phyloP scores from a whole-genome alignment of 2,113 vertebrate genomes.

The Pelusios castaneus region DNA sequence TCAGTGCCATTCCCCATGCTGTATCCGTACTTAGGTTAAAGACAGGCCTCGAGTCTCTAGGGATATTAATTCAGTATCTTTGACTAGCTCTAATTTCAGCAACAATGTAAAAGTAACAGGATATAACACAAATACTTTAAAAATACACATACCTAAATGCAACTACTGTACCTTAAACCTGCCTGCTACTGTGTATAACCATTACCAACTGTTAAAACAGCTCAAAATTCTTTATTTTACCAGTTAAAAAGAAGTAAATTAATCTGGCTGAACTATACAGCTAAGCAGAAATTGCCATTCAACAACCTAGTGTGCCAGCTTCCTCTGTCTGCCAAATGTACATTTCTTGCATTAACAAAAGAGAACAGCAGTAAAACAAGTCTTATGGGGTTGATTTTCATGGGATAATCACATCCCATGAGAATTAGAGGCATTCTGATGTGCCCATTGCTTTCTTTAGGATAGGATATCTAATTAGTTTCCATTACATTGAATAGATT shows the following conservation, averaged over 20 bases:
- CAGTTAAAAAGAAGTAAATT: neutral
- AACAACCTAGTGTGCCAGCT: neutral
- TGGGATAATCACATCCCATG: neutral
- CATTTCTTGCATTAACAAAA: neutral
- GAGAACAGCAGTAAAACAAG: neutral
- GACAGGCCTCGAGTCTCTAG: neutral
- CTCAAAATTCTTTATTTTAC: neutral
- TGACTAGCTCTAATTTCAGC: neutral
- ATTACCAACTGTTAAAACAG: neutral
- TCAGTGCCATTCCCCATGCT: neutral
- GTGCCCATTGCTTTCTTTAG: neutral
- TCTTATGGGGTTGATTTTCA: neutral
- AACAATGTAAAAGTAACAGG: neutral
- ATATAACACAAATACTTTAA: neutral
- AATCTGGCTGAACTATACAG: neutral
- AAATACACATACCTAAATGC: neutral
- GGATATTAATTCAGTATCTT: neutral
- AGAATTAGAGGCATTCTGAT: neutral
- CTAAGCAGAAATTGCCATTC: neutral
- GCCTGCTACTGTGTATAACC: neutral
- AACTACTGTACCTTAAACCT: accelerated
- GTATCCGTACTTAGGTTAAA: neutral
- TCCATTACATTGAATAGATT: neutral
- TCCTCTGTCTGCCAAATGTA: neutral
- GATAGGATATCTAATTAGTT: slow-evolving; percentile 11